Evolutionary conservation across 1,140 invertebrate genomes (phyloP).

Genomic region (Cherax destructor): DNA sequence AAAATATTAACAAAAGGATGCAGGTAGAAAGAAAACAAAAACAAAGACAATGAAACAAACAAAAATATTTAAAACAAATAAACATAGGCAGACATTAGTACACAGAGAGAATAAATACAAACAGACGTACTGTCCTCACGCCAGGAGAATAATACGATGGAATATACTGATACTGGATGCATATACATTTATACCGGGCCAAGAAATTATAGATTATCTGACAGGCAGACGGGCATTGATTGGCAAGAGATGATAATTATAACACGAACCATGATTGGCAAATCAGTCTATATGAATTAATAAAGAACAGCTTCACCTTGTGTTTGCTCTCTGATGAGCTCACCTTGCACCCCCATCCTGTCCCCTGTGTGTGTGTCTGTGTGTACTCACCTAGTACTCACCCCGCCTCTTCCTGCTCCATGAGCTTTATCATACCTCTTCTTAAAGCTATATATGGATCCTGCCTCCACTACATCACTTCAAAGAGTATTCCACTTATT

Average conservation of each 20-base stretch:
- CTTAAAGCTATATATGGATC: no score
- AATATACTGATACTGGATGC: not conserved
- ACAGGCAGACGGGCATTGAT: slow-evolving; percentile 42
- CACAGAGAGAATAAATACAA: not conserved
- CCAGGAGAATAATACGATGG: not conserved
- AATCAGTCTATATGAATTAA: slow-evolving; percentile 35
- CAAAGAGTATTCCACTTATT: no score
- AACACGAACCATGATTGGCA: slow-evolving; percentile 42
- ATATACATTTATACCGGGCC: slow-evolving; percentile 26
- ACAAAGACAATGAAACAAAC: no score
- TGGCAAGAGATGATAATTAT: slow-evolving; percentile 56
- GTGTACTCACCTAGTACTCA: no score
- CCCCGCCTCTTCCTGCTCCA: no score
- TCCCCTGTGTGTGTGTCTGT: no score
- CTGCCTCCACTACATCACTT: no score
- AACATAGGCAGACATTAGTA: slow-evolving; percentile 4
- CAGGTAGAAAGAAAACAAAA: no score
- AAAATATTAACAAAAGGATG: not conserved
- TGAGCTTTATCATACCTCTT: no score
- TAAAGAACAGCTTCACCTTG: slow-evolving; percentile 9
- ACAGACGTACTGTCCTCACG: not conserved
- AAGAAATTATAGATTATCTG: slow-evolving; percentile 43
- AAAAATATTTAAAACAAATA: not conserved
- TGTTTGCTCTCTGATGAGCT: not conserved
- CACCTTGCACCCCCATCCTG: no score